These are phyloP conservation scores for Aplysia californica DNA, from an alignment of 1,140 invertebrate genomes.

Conservation along the genomic window DNA sequence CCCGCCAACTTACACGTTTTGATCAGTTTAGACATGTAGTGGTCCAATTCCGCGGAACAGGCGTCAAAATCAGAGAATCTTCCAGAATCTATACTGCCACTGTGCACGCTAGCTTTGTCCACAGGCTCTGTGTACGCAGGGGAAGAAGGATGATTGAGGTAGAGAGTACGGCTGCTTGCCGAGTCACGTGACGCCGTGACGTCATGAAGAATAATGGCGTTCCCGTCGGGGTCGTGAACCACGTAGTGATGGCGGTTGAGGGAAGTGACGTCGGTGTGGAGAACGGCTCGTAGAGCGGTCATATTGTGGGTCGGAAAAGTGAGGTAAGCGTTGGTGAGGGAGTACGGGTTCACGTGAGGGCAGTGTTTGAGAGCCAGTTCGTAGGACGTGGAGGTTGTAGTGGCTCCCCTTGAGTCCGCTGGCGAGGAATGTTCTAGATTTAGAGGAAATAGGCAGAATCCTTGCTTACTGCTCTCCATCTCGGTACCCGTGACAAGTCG, in stretches of 20 bases:
- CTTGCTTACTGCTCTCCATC: constrained; percentile 49
- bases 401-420: neutral
- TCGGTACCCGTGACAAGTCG: constrained; percentile 44
- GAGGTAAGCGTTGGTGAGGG: constrained; percentile 35
- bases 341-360: constrained; percentile 38
- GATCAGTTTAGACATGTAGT: constrained; percentile 7
- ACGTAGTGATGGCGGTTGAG: constrained; percentile 22
- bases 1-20: neutral
- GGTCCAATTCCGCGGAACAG: constrained; percentile 24
- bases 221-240: constrained; percentile 50
- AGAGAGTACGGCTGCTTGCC: no score
- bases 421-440: constrained; percentile 11
- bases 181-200: neutral
- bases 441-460: constrained; percentile 48
- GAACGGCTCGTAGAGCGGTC: constrained; percentile 19
- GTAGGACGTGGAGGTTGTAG: constrained; percentile 10
- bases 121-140: neutral
- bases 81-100: constrained; percentile 37
- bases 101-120: constrained; percentile 6
- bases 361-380: constrained; percentile 49
- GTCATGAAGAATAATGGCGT: constrained; percentile 38
- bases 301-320: constrained; percentile 42
- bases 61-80: constrained; percentile 36
- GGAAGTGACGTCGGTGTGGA: constrained; percentile 10
- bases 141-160: neutral